A percentile compares a stretch with the other conserved stretches of the same genome.
Evolutionary conservation across 1,140 invertebrate genomes (phyloP).

Genomic region (Nebria ingens): DNA sequence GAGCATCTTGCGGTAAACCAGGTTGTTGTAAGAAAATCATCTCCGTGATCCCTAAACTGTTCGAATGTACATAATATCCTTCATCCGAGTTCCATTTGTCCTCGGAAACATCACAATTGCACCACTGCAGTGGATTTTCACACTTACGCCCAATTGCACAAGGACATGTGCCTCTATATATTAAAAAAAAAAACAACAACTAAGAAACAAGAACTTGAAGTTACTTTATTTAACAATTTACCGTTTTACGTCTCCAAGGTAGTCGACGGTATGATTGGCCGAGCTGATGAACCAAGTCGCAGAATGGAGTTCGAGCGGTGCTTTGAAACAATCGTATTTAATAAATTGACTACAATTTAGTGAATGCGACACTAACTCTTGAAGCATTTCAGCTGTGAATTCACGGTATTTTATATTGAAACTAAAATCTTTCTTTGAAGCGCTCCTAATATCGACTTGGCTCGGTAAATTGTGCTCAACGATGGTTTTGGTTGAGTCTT

Average conservation of each 20-base stretch:
- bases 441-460: conserved; percentile 74
- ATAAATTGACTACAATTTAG: conserved; percentile 82
- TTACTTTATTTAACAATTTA: conserved; percentile 33
- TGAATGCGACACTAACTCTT: conserved; percentile 79
- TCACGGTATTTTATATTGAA: conserved; percentile 80
- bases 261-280: conserved; percentile 65
- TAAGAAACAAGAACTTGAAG: not conserved
- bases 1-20: conserved; percentile 66
- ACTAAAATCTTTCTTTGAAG: conserved; percentile 63
- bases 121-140: conserved; percentile 65
- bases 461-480: conserved; percentile 87
- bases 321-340: conserved; percentile 84
- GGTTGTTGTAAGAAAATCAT: conserved; percentile 84
- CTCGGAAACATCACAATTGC: conserved; percentile 75
- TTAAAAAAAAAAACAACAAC: conserved; percentile 26
- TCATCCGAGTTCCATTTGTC: conserved; percentile 81
- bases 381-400: conserved; percentile 81
- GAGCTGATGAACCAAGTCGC: conserved; percentile 85
- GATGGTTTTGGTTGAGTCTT: conserved; percentile 79
- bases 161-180: conserved; percentile 55
- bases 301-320: conserved; percentile 74
- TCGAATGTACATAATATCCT: conserved; percentile 64
- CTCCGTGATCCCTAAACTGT: conserved; percentile 77
- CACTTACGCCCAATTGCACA: conserved; percentile 66
- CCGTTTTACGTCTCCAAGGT: conserved; percentile 75